Conservation (phyloP, 2,797 vertebrate species). For the Aplochiton taeniatus region DNA sequence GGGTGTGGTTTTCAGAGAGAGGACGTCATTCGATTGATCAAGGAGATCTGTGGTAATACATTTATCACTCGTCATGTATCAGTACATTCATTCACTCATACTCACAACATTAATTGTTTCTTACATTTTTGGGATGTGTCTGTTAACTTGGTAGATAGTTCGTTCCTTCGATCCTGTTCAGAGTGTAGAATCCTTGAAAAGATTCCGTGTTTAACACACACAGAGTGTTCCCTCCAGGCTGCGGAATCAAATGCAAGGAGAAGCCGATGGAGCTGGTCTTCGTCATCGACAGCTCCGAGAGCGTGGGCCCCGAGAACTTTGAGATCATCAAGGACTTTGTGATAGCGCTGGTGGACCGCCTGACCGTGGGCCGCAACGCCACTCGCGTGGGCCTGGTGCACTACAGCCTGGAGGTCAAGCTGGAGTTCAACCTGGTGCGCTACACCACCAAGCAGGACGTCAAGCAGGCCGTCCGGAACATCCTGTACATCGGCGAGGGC, state of each 20-base stretch:
- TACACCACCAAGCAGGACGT: constrained; percentile 80
- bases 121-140: too few relatives aligned
- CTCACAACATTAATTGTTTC: too few relatives aligned
- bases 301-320: constrained; percentile 90
- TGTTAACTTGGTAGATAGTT: too few relatives aligned
- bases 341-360: constrained; percentile 83
- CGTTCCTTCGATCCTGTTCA: too few relatives aligned
- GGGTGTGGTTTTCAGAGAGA: constrained; percentile 78
- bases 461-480: constrained; percentile 84
- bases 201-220: too few relatives aligned
- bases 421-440: constrained; percentile 84
- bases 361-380: constrained; percentile 86
- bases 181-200: too few relatives aligned
- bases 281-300: constrained; percentile 93
- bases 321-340: constrained; percentile 92
- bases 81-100: too few relatives aligned
- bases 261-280: constrained; percentile 93
- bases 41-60: constrained; percentile 87
- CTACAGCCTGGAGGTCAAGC: constrained; percentile 85
- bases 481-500: constrained; percentile 89
- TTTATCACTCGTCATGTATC: constrained; percentile 7
- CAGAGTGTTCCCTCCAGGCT: constrained; percentile 71
- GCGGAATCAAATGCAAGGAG: constrained; percentile 90
- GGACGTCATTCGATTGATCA: constrained; percentile 89
- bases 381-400: constrained; percentile 87